Conservation (phyloP, 2,113 vertebrate species). For the Neoarius graeffei region DNA sequence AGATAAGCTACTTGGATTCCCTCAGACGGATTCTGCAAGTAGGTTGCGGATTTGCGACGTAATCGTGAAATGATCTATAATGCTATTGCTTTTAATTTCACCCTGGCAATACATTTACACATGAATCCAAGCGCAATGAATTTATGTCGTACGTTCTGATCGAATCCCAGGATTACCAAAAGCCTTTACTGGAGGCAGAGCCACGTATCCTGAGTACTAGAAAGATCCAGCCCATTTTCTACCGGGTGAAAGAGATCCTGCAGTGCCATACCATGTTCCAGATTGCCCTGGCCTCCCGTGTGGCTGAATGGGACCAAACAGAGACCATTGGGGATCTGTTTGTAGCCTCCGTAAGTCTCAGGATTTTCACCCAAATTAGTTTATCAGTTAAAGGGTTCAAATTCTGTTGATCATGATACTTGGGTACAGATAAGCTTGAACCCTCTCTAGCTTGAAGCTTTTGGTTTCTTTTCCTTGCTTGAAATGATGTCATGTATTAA, state of each 20-base stretch:
- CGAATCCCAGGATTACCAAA: constrained; percentile 79
- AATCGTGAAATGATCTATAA: background rate
- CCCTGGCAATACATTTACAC: background rate
- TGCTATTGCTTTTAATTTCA: background rate
- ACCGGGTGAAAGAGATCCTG: constrained; percentile 79
- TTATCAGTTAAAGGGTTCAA: background rate
- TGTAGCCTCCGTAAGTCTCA: constrained; percentile 78
- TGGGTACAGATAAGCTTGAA: background rate
- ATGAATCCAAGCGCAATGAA: background rate
- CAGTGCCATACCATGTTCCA: constrained; percentile 90
- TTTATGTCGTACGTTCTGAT: background rate
- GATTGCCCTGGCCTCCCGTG: constrained; percentile 81
- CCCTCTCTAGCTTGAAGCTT: background rate
- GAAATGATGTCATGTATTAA: constrained; percentile 1
- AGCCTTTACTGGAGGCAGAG: constrained; percentile 82
- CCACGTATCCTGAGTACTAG: constrained; percentile 76
- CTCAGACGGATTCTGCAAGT: constrained; percentile 83
- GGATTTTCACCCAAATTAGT: background rate
- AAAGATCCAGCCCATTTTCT: constrained; percentile 81
- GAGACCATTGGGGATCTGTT: constrained; percentile 88
- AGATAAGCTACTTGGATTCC: constrained; percentile 83
- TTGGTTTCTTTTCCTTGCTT: background rate
- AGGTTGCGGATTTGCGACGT: constrained; percentile 17
- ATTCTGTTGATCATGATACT: background rate
- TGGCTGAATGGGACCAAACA: constrained; percentile 79